Base-by-base conservation (phyloP, 2,888 invertebrate genomes). In the Alviniconcha strummeri region DNA sequence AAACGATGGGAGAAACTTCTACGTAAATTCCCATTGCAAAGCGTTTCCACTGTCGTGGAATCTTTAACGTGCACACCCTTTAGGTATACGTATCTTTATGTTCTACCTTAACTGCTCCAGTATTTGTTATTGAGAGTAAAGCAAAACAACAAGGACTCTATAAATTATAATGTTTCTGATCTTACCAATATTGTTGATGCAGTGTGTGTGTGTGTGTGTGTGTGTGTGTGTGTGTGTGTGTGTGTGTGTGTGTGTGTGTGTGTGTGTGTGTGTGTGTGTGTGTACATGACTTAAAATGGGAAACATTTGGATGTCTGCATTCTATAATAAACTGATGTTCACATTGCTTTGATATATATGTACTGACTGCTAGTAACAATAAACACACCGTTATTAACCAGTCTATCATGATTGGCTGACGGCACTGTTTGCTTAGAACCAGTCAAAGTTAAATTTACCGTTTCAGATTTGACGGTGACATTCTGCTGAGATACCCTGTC, bases 141-240 rank as follows among this genome's bases (percentile, higher is more conserved):
- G 64, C 15, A 64, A 9, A 64, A 64, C 64, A 9, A 4, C 64
- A 9, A 64, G 15, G 64, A 15, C 36, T 36, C 36, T 36, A 36
- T 36, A n/a, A 9, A 17, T 36, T 19, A 9, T 13, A 9, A 15
- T 9, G 64, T 13, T 64, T 64, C 64, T 9, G 15, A 64, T 64
- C 64, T 64, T 15, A 13, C 64, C 64, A 15, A 64, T 9, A 64
- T 15, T 64, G 11, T 13, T 15, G 9, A 9, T 15, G 64, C 64
- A 9, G 9, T 64, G 9, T 13, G 72, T 72, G 72, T 36, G 19
- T 72, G 72, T 72, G 72, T 72, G 36, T 72, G 72, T 36, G 72
- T 72, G 71, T 71, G 71, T 71, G 71, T 71, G 71, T 71, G 36
- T 72, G 72, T 36, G 72, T 36, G 71, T 15, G 72, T 72, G 72